Evolutionary conservation across 1,140 invertebrate species (phyloP), one percentile per base, ranked within the genome.

Genomic region (Mylabris phalerata): DNA sequence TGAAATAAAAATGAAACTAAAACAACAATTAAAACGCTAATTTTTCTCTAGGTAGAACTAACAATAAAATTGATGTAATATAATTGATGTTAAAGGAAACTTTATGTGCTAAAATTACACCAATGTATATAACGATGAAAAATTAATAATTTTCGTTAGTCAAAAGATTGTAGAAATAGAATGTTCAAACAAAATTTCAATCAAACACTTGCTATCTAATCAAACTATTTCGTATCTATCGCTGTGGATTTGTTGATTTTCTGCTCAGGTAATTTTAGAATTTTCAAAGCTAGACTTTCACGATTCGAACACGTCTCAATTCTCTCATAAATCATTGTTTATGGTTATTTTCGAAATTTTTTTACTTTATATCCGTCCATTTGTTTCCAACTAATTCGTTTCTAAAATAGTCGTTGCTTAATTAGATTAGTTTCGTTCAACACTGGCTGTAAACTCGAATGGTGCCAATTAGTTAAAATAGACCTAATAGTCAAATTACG

Each of bases 51-150:
- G 27, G 40, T 41, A 32, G 19, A 51, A 51, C 6, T 11, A 51
- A 51, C 11, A 49, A 49, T 38, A 51, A 19, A 19, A 19, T 32
- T 32, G 32, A 50, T 51, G 44, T 32, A 48, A 57, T 19, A 50
- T 57, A 41, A 45, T 55, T 19, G 50, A 49, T 55, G 46, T 62
- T 32, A 32, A 32, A 55, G 19, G 32, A 57, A 40, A 47, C 41
- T 64, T n/a, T 26, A 61, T 64, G 62, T 64, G 59, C 51, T 64
- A 43, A 56, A 32, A 50, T 46, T 64, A 64, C 62, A 64, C 62
- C 62, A 64, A 64, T 64, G 62, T 61, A 64, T 55, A 64, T 64
- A 64, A 5, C 19, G 19, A 19, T 19, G 19, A 7, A 59, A 60
- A 52, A 9, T 43, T 57, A 55, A 57, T 62, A 25, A 19, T 19